phyloP scores from a whole-genome alignment of 2,797 vertebrate species.

The Huso huso region DNA sequence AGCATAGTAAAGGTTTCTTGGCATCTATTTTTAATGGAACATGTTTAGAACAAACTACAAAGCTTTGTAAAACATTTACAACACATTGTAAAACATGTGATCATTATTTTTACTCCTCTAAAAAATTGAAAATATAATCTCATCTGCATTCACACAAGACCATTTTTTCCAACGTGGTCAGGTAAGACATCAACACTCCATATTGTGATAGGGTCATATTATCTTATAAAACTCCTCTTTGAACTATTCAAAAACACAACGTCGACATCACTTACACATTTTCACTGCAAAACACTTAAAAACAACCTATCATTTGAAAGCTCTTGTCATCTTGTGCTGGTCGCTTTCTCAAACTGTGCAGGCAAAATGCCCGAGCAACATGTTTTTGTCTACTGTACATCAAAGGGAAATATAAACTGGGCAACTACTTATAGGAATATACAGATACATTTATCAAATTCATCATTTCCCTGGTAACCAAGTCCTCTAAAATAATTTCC shows the following conservation, averaged over 20 bases:
- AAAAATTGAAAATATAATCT: too few species aligned
- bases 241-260: not conserved
- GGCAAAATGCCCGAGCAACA: slow-evolving; percentile 5
- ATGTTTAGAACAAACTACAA: too few species aligned
- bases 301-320: not conserved
- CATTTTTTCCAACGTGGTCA: not conserved
- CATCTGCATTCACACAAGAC: slow-evolving; percentile 26
- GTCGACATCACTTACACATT: not conserved
- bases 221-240: not conserved
- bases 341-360: too few species aligned
- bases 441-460: too few species aligned
- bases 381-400: not conserved
- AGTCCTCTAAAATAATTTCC: too few species aligned
- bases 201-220: too few species aligned
- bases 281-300: not conserved
- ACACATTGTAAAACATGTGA: too few species aligned
- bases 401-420: not conserved
- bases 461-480: too few species aligned
- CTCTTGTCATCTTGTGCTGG: not conserved
- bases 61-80: too few species aligned
- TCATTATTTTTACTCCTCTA: too few species aligned
- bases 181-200: too few species aligned
- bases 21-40: slow-evolving; percentile 40
- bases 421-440: not conserved
- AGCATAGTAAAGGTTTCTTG: slow-evolving; percentile 58